These are phyloP conservation scores for Gymnorhina tibicen DNA, from an alignment of 2,113 vertebrate genomes.

Conservation along the genomic window DNA sequence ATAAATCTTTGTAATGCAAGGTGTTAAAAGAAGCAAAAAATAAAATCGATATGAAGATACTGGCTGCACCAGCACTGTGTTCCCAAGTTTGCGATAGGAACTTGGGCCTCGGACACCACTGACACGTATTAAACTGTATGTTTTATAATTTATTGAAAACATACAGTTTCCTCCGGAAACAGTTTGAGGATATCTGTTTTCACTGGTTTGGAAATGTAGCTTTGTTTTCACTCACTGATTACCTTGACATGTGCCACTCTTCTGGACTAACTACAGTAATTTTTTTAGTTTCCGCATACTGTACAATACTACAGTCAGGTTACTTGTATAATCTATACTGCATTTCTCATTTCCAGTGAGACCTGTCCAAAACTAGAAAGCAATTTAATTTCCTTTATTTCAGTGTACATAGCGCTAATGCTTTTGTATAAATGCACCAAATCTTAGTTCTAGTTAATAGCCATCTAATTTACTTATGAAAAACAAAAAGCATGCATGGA, in stretches of 20 bases:
- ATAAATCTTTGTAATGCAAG: not conserved
- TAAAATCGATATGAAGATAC: not conserved
- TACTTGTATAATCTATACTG: not conserved
- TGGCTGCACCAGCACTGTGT: not conserved
- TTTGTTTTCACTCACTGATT: not conserved
- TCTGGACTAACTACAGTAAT: not conserved
- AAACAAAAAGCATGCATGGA: not conserved
- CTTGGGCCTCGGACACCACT: not conserved
- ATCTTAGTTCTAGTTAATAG: not conserved
- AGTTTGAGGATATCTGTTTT: not conserved
- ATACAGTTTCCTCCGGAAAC: not conserved
- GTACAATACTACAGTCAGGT: not conserved
- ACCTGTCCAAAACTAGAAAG: not conserved
- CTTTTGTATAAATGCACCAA: slow-evolving; percentile 2
- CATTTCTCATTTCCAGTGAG: not conserved
- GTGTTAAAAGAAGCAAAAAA: not conserved
- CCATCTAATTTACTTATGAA: not conserved
- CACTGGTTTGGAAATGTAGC: not conserved
- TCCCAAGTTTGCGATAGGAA: not conserved
- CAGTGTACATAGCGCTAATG: not conserved
- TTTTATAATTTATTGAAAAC: not conserved
- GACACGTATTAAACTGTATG: not conserved
- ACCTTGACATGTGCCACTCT: not conserved
- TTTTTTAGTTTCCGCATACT: not conserved
- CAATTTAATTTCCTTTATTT: not conserved